These are phyloP conservation scores for Poecilia latipinna DNA, from an alignment of 2,113 vertebrate genomes.

Conservation along the genomic window DNA sequence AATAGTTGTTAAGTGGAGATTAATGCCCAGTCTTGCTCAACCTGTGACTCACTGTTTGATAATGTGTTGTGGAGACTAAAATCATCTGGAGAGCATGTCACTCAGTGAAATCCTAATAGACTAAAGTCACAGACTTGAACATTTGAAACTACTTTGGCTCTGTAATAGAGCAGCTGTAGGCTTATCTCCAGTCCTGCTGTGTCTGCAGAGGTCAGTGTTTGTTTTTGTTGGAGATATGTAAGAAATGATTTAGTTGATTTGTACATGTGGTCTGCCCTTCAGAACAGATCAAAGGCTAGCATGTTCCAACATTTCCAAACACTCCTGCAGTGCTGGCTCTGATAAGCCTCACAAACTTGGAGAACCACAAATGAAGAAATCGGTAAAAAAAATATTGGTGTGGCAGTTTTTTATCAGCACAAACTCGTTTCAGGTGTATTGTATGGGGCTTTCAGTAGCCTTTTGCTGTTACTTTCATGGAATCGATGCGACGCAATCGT, in stretches of 20 bases:
- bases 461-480: constrained; percentile 8
- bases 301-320: constrained; percentile 22
- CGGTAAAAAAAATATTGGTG: constrained; percentile 8
- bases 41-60: neutral
- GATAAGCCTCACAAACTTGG: constrained; percentile 23
- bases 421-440: neutral
- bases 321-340: constrained; percentile 8
- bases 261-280: constrained; percentile 26
- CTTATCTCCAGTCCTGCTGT: constrained; percentile 8
- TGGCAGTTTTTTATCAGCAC: constrained; percentile 5
- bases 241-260: constrained; percentile 24
- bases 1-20: neutral
- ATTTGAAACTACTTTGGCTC: neutral
- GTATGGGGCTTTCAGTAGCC: neutral
- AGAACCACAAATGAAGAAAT: neutral
- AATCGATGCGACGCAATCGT: constrained; percentile 3
- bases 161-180: neutral
- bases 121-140: neutral
- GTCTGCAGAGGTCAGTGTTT: constrained; percentile 20
- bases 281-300: constrained; percentile 40
- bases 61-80: neutral
- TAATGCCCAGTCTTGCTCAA: neutral
- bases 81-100: neutral
- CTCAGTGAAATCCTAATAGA: neutral
- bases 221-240: constrained; percentile 16